Percentiles rank a stretch among this genome's conserved stretches.
Evolutionary conservation across 1,140 invertebrate genomes (phyloP).

Genomic region (Cyrtorhinus lividipennis): DNA sequence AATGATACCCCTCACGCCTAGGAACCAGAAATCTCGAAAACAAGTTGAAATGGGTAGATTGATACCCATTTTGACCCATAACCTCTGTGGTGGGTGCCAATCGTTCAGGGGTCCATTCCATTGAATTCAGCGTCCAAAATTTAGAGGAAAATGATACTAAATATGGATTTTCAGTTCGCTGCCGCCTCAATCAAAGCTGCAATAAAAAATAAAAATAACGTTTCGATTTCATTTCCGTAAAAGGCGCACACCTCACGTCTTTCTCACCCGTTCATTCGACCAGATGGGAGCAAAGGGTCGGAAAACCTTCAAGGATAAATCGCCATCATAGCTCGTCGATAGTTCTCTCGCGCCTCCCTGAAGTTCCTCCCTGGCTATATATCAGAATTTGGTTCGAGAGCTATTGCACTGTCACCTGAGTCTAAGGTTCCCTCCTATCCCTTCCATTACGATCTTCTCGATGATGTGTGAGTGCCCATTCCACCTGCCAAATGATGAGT

Average conservation of each 20-base stretch:
- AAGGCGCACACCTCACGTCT: background rate
- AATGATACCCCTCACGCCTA: no score
- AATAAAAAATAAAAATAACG: background rate
- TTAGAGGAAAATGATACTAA: background rate
- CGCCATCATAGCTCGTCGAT: background rate
- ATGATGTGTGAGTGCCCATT: background rate
- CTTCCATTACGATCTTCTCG: background rate
- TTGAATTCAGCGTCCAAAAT: background rate
- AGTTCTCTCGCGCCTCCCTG: background rate
- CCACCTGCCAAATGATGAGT: background rate
- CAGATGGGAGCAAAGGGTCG: no score
- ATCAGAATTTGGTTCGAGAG: background rate
- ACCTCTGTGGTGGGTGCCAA: no score
- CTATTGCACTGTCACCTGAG: background rate
- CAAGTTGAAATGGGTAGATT: no score
- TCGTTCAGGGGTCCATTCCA: no score
- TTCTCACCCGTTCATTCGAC: no score
- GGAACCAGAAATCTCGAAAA: no score
- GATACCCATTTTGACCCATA: no score
- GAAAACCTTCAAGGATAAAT: background rate
- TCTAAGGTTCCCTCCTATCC: background rate
- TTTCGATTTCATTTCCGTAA: background rate
- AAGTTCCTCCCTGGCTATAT: background rate
- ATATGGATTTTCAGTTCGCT: background rate
- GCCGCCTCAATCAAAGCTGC: background rate